Conservation (phyloP, 2,113 vertebrate species). For the Pygoscelis antarcticus region DNA sequence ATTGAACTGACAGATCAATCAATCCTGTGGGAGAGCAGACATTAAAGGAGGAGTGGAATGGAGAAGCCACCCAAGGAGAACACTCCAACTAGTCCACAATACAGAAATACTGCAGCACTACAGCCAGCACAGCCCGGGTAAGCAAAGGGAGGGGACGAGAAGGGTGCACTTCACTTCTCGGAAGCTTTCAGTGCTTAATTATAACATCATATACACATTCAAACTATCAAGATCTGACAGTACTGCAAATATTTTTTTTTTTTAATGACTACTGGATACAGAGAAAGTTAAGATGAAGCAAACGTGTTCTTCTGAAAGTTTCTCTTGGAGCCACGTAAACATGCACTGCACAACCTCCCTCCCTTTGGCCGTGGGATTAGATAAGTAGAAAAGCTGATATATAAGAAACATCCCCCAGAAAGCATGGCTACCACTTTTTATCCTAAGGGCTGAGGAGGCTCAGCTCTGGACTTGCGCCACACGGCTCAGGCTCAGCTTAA, state of each 20-base stretch:
- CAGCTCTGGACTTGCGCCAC: neutral
- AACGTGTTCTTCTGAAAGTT: neutral
- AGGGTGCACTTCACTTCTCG: neutral
- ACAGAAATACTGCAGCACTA: neutral
- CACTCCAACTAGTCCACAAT: neutral
- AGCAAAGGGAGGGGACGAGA: rapidly evolving
- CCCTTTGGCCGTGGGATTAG: neutral
- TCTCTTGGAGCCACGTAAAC: neutral
- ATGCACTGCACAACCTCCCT: neutral
- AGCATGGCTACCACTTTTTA: neutral
- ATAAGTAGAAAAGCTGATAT: neutral
- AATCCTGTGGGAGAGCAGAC: neutral
- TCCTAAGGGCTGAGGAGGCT: neutral
- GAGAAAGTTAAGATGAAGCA: neutral
- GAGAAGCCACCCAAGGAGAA: neutral
- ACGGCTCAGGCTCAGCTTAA: neutral
- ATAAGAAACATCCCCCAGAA: neutral
- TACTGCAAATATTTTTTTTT: neutral
- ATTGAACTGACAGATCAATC: neutral
- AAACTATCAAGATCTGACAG: neutral
- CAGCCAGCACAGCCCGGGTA: neutral
- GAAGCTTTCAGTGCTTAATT: neutral
- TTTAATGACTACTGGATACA: neutral
- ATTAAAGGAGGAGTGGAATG: neutral
- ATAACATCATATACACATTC: neutral